Evolutionary conservation across 2,113 vertebrate genomes (phyloP).

Genomic region (Pelmatolapia mariae): DNA sequence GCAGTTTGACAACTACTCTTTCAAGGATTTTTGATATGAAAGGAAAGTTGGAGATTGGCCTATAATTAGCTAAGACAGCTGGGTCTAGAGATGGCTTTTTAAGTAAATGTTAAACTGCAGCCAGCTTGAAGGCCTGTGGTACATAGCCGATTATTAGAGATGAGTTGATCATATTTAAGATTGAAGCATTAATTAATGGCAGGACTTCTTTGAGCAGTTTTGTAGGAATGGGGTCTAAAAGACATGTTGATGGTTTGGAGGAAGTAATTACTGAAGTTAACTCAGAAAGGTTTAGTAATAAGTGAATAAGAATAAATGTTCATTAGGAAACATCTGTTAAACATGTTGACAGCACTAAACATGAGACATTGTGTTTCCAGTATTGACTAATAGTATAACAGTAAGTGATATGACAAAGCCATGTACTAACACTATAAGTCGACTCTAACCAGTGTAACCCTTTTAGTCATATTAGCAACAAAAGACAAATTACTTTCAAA

Average conservation of each 20-base stretch:
- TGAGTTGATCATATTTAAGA: background rate
- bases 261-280: background rate
- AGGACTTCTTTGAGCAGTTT: background rate
- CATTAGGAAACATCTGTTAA: background rate
- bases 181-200: fast-evolving
- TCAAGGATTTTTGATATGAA: background rate
- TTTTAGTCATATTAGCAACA: background rate
- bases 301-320: background rate
- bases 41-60: background rate
- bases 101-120: fast-evolving
- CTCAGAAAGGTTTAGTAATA: background rate
- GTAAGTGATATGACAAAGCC: background rate
- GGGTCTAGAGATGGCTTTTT: background rate
- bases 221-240: background rate
- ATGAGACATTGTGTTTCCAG: background rate
- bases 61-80: background rate
- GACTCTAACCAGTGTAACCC: background rate
- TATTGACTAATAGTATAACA: background rate
- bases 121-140: background rate
- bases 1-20: background rate
- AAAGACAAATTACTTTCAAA: background rate
- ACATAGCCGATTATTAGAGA: background rate
- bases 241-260: background rate
- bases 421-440: background rate
- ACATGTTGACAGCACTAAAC: background rate